Percentiles rank a stretch among this genome's conserved stretches.
phyloP scores from a whole-genome alignment of 2,113 vertebrate species.

The Tor tambroides region DNA sequence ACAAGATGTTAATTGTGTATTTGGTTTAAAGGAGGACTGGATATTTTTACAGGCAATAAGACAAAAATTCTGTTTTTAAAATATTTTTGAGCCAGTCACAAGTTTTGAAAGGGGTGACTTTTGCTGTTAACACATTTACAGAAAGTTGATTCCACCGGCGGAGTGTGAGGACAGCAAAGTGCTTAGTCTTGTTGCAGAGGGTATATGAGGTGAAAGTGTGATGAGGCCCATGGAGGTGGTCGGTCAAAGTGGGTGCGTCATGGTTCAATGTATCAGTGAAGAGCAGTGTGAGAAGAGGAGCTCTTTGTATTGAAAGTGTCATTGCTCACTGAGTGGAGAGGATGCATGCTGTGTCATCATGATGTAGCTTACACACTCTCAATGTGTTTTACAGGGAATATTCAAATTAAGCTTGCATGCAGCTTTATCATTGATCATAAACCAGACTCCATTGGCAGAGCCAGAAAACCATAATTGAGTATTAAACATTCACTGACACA shows the following conservation, averaged over 20 bases:
- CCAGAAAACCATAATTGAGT: constrained; percentile 9
- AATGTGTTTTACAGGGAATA: constrained; percentile 31
- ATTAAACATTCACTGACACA: constrained; percentile 32
- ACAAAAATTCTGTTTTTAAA: too few species aligned
- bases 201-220: not conserved
- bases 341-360: constrained; percentile 40
- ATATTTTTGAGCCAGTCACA: too few species aligned
- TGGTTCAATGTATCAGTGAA: not conserved
- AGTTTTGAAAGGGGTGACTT: not conserved
- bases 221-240: not conserved
- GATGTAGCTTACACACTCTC: constrained; percentile 30
- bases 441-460: constrained; percentile 31
- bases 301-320: constrained; percentile 12
- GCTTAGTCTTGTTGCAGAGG: not conserved
- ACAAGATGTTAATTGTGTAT: too few species aligned
- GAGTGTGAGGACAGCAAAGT: not conserved
- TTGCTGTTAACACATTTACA: not conserved
- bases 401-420: constrained; percentile 28
- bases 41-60: too few species aligned
- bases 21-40: too few species aligned
- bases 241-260: not conserved
- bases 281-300: not conserved
- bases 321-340: not conserved
- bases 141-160: not conserved
- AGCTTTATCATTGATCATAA: constrained; percentile 34